phyloP scores from a whole-genome alignment of 2,888 invertebrate genomes.

The Tanypteryx hageni region DNA sequence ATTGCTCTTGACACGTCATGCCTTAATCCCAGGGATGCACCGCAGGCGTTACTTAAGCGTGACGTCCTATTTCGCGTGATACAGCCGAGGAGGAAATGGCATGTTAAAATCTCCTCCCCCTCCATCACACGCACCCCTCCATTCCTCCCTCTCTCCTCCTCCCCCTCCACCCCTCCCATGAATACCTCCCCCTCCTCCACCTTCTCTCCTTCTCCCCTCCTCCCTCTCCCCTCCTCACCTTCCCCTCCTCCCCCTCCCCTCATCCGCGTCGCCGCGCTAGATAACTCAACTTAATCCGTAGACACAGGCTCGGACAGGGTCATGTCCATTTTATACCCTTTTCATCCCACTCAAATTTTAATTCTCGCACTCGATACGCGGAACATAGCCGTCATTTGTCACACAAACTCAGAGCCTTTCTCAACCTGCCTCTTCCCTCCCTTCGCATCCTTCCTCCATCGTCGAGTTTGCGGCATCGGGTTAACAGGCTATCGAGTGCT shows the following conservation, averaged over 20 bases:
- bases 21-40: conserved; percentile 33
- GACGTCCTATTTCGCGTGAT: not conserved
- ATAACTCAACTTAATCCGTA: conserved; percentile 48
- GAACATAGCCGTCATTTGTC: conserved; percentile 55
- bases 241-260: not conserved
- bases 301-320: conserved; percentile 32
- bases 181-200: not conserved
- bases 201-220: not conserved
- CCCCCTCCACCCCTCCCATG: too few relatives aligned
- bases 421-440: not conserved
- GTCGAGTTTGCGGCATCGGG: conserved; percentile 26
- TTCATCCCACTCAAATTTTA: conserved; percentile 55
- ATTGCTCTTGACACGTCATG: conserved; percentile 27
- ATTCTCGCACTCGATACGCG: conserved; percentile 58
- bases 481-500: conserved; percentile 48
- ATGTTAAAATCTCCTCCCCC: conserved; percentile 6
- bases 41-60: not conserved
- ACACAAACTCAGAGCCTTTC: conserved; percentile 30
- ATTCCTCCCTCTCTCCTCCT: too few relatives aligned
- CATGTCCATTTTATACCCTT: conserved; percentile 39
- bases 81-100: not conserved
- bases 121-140: not conserved
- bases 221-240: not conserved
- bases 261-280: conserved; percentile 29
- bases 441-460: not conserved